A percentile compares a stretch with the other conserved stretches of the same genome.
These are phyloP conservation scores for Dinomys branickii DNA, from an alignment of 2,113 vertebrate species.

Conservation along the genomic window DNA sequence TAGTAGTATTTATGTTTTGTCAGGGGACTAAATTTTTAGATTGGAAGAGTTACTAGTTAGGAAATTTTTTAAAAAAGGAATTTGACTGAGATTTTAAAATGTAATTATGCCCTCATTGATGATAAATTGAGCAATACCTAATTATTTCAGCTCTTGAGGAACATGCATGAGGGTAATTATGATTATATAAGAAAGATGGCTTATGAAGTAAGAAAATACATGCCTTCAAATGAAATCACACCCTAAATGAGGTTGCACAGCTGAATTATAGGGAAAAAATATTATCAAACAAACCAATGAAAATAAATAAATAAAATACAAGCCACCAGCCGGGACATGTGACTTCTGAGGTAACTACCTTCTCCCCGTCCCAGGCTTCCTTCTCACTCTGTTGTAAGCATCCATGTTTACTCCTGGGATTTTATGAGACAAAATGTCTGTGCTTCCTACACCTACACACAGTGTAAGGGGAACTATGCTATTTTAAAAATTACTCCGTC, in stretches of 20 bases:
- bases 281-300: background rate
- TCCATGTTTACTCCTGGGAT: background rate
- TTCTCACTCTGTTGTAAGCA: background rate
- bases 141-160: background rate
- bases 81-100: background rate
- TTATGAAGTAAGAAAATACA: background rate
- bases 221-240: background rate
- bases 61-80: no score
- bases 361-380: background rate
- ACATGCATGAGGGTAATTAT: background rate
- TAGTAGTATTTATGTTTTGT: background rate
- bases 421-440: background rate
- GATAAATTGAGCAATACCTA: background rate
- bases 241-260: background rate
- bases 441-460: background rate
- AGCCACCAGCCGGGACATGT: no score
- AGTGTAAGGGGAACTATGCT: background rate
- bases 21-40: background rate
- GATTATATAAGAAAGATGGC: background rate
- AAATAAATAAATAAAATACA: background rate
- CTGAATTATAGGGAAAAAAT: background rate
- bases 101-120: background rate
- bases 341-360: background rate
- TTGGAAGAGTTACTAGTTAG: background rate
- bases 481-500: background rate